Conservation (phyloP, 1,140 invertebrate genomes). For the Scaptodrosophila lebanonensis region DNA sequence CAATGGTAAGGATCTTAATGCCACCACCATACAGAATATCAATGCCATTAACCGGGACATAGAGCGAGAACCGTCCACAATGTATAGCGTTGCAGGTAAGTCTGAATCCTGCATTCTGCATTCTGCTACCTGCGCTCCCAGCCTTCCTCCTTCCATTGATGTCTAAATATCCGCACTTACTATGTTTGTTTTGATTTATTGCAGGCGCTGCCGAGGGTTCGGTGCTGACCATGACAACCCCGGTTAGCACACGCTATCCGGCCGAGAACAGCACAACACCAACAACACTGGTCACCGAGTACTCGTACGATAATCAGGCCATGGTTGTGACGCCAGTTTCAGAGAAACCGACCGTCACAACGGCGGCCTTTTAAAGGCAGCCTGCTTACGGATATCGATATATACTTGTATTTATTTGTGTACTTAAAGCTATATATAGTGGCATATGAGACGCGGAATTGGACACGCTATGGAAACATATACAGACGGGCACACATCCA, state of each 20-base stretch:
- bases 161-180: no score
- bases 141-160: no score
- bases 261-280: constrained; percentile 72
- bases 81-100: constrained; percentile 72
- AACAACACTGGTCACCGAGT: constrained; percentile 61
- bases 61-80: constrained; percentile 65
- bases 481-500: neutral
- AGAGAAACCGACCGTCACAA: constrained; percentile 48
- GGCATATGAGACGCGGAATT: no score
- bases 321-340: constrained; percentile 67
- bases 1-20: constrained; percentile 65
- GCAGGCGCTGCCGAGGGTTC: constrained; percentile 66
- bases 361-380: constrained; percentile 35
- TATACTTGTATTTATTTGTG: neutral
- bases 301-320: constrained; percentile 71
- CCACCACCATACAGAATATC: constrained; percentile 68
- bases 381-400: no score
- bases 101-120: neutral
- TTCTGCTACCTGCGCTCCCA: constrained; percentile 20
- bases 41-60: constrained; percentile 66
- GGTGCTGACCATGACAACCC: constrained; percentile 65
- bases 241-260: constrained; percentile 70
- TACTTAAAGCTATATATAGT: constrained; percentile 7
- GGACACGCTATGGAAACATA: no score
- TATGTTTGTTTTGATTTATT: constrained; percentile 13